phyloP scores from a whole-genome alignment of 2,113 vertebrate genomes.

The Poeciliopsis retropinna region DNA sequence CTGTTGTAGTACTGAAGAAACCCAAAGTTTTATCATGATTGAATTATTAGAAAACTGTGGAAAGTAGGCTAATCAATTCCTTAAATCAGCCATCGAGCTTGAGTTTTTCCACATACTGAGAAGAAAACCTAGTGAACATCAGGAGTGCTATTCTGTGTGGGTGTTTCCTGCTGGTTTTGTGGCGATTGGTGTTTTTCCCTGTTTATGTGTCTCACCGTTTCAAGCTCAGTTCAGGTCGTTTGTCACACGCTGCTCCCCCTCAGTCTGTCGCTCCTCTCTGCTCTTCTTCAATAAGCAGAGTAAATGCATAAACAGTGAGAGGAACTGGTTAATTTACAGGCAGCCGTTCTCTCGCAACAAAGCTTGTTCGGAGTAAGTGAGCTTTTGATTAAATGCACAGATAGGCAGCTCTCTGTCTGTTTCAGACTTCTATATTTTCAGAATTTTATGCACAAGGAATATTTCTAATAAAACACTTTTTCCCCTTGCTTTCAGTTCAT shows the following conservation, averaged over 20 bases:
- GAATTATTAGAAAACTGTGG: slow-evolving; percentile 40
- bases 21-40: slow-evolving; percentile 13
- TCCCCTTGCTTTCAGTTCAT: slow-evolving; percentile 31
- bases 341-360: slow-evolving; percentile 4
- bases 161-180: slow-evolving; percentile 10
- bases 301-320: slow-evolving; percentile 8
- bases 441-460: not conserved
- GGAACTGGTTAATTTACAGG: slow-evolving; percentile 8
- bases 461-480: slow-evolving; percentile 7
- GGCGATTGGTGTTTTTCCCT: slow-evolving; percentile 7
- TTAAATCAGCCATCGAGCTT: slow-evolving; percentile 3
- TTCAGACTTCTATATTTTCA: not conserved
- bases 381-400: not conserved
- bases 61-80: slow-evolving; percentile 28
- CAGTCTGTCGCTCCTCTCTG: not conserved
- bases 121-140: slow-evolving; percentile 11
- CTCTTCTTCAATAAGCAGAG: not conserved
- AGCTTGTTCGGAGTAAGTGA: not conserved
- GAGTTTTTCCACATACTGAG: slow-evolving; percentile 20
- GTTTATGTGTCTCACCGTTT: slow-evolving; percentile 4
- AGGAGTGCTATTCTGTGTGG: slow-evolving; percentile 8
- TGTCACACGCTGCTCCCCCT: slow-evolving; percentile 4
- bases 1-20: slow-evolving; percentile 18
- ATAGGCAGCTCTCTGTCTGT: not conserved
- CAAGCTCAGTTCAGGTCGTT: slow-evolving; percentile 13